These are phyloP conservation scores for Wiebesia pumilae DNA, from an alignment of 1,140 invertebrate genomes.

Conservation along the genomic window DNA sequence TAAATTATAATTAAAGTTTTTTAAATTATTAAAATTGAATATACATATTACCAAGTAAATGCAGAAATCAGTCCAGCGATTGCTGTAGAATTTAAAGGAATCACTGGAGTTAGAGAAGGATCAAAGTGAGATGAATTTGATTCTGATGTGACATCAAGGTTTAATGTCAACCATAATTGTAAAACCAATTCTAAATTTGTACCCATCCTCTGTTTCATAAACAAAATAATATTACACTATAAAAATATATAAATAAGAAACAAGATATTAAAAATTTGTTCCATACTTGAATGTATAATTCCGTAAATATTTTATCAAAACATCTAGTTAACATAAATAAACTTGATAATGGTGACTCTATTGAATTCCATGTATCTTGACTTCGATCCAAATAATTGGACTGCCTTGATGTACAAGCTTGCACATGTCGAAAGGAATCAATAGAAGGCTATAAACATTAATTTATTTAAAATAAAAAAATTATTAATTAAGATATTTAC, in stretches of 20 bases:
- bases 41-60: constrained; percentile 74
- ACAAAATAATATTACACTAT: constrained; percentile 38
- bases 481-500: constrained; percentile 25
- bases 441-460: constrained; percentile 47
- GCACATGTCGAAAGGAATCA: constrained; percentile 60
- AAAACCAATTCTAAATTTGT: constrained; percentile 86
- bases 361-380: constrained; percentile 64
- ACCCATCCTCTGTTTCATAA: constrained; percentile 65
- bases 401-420: constrained; percentile 59
- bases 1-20: background rate
- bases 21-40: constrained; percentile 37
- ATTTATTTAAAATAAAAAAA: constrained; percentile 34
- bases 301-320: constrained; percentile 82
- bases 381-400: constrained; percentile 60
- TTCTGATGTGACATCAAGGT: constrained; percentile 76
- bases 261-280: constrained; percentile 8
- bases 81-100: constrained; percentile 82
- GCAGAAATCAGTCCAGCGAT: constrained; percentile 83
- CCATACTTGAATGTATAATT: constrained; percentile 72
- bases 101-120: constrained; percentile 81
- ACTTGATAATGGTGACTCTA: constrained; percentile 65
- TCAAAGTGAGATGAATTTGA: constrained; percentile 74
- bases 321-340: constrained; percentile 81
- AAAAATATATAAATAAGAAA: constrained; percentile 3
- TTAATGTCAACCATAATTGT: constrained; percentile 89